These are phyloP conservation scores for Acanthosepion lycidas DNA, from an alignment of 2,888 invertebrate genomes.

Conservation along the genomic window DNA sequence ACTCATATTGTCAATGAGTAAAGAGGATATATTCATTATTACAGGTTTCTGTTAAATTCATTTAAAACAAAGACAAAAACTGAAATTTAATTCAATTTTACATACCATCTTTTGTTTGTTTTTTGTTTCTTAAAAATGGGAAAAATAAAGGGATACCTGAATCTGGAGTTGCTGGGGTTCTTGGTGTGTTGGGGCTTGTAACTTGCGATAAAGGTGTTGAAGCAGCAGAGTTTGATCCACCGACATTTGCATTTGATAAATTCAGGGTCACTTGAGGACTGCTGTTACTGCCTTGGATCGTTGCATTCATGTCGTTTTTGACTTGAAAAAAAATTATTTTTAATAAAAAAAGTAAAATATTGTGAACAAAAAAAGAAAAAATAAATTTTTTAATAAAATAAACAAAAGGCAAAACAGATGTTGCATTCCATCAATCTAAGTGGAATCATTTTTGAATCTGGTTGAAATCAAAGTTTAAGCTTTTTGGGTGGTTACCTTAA, in stretches of 20 bases:
- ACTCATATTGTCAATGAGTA: no score
- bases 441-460: no score
- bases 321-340: constrained; percentile 50
- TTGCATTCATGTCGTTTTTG: constrained; percentile 54
- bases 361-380: background rate
- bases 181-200: constrained; percentile 48
- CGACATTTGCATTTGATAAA: background rate
- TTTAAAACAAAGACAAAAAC: no score
- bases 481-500: no score
- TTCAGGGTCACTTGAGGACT: constrained; percentile 46
- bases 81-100: no score
- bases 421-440: no score
- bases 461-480: no score
- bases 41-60: no score
- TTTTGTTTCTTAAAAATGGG: background rate
- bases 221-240: constrained; percentile 44
- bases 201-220: constrained; percentile 51
- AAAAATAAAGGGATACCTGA: background rate
- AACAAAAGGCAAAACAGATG: no score
- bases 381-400: no score
- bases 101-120: no score
- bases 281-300: constrained; percentile 44
- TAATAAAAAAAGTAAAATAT: background rate
- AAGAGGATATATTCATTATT: no score
- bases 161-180: constrained; percentile 48